Base-by-base conservation (phyloP, 2,888 invertebrate species). In the Tachina lurida region DNA sequence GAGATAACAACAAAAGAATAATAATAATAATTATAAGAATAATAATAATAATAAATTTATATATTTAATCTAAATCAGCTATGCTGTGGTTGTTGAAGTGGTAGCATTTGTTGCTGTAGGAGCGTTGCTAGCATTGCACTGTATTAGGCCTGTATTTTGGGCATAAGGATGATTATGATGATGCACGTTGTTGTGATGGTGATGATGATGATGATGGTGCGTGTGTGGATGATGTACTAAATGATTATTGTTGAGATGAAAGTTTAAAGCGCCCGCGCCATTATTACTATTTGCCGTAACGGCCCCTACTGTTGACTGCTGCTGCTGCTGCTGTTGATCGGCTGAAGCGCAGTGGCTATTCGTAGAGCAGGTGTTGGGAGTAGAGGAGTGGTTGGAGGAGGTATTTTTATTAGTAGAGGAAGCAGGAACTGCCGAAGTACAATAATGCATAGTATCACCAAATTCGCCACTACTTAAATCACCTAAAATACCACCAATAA, bases 381-480 rank as follows among this genome's bases (percentile, higher is more conserved):
- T 75, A 75, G 77, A 71, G 52, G 73, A 77, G 54, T 83, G 76
- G 56, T 77, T 82, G 62, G 75, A 84, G 84, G 74, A 82, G 86
- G 73, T 84, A 78, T 84, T 84, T 10, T 77, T 83, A 54, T 67
- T 80, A 73, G 74, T 56, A 76, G 86, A 84, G 68, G 88, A 84
- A 65, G 87, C 83, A 87, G 91, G 90, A 88, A 90, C 90, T 87
- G 91, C 91, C 87, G 91, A 91, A 80, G 91, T 91, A 89, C 91
- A 91, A 88, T 91, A 91, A 87, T 91, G 90, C 87, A 91, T 91
- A 81, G 90, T 91, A 90, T 92, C 92, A 91, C 91, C 91, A 84
- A 92, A 92, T 90, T 92, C 91, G 87, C 91, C 92, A 89, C 92
- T 91, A 81, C 91, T 91, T 80, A 92, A 88, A 88, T 92, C 92